Base-by-base conservation (phyloP, 2,113 vertebrate genomes). In the Speoplatyrhinus poulsoni region DNA sequence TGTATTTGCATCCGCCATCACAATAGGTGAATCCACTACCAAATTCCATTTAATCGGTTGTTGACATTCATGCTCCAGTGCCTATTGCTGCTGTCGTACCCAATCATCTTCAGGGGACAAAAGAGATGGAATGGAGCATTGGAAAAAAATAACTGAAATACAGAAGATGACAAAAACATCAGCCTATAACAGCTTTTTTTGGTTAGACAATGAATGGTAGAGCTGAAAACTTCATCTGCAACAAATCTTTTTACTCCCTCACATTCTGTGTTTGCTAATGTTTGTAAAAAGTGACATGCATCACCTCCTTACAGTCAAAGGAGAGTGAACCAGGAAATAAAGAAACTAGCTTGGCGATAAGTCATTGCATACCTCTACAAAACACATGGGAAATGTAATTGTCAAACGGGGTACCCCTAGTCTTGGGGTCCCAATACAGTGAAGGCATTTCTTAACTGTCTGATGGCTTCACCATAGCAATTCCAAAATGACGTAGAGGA, bases 281-380 rank as follows among this genome's bases (percentile, higher is more conserved):
- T 58, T 65, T 87, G 55, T 87, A 84, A 88, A 83, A 88, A 83
- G 78, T 69, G 16, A 62, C 61, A 88, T 86, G 65, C 61, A 83
- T 91, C 88, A 84, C 69, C 78, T 83, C 68, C 65, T 59, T 3
- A 54, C 33, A 60, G 69, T 52, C 47, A 41, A 50, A 50, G 12
- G n/a, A 32, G 46, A 69, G 36, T 11, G 55, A 60, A 71, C 9
- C 3, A 46, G 17, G 66, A 73, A 79, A 80, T 55, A 73, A 60
- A 80, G 46, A 79, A 65, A 84, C 82, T 65, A 67, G 74, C 62
- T 13, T 15, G 3, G 46, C 12, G 62, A 68, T 72, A 60, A 64
- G 64, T 17, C 54, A 12, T 16, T 1, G 16, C 70, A 79, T 78
- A 70, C 48, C 57, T 75, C 80, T 33, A 13, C 69, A 82, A 48